Percentiles rank a stretch among this genome's conserved stretches.
phyloP scores from a whole-genome alignment of 2,888 invertebrate species.

The Eupithecia abbreviata region DNA sequence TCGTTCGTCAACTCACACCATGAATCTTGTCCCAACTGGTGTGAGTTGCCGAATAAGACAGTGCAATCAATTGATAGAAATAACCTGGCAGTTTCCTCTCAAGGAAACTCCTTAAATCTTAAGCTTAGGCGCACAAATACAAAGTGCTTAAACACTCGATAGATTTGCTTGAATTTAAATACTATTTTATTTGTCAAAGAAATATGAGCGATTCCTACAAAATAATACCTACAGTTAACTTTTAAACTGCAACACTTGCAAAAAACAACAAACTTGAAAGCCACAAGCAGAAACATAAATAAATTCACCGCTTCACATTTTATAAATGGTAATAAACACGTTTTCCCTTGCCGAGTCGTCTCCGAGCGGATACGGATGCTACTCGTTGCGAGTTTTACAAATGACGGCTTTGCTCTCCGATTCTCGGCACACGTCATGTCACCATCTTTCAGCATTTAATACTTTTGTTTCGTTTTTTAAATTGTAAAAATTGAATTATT shows the following conservation, averaged over 20 bases:
- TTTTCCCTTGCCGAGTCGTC: slow-evolving; percentile 46
- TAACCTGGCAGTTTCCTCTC: not conserved
- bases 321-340: slow-evolving; percentile 43
- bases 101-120: not conserved
- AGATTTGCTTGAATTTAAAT: no score
- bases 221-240: not conserved
- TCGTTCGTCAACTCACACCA: no score
- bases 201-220: not conserved
- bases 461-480: slow-evolving; percentile 9
- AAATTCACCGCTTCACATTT: slow-evolving; percentile 38
- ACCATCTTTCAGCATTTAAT: slow-evolving; percentile 20
- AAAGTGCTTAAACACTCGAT: no score
- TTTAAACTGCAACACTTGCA: slow-evolving; percentile 8
- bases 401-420: slow-evolving; percentile 50
- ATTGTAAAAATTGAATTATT: not conserved
- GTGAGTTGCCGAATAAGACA: not conserved
- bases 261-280: slow-evolving; percentile 24
- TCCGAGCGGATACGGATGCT: slow-evolving; percentile 50
- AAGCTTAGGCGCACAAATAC: not conserved
- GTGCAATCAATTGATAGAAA: not conserved
- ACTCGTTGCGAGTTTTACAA: slow-evolving; percentile 56
- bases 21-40: no score
- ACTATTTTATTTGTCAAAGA: not conserved
- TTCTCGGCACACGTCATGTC: slow-evolving; percentile 33
- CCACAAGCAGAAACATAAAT: slow-evolving; percentile 30